Conservation (phyloP, 2,113 vertebrate species). For the Oncorhynchus kisutch region DNA sequence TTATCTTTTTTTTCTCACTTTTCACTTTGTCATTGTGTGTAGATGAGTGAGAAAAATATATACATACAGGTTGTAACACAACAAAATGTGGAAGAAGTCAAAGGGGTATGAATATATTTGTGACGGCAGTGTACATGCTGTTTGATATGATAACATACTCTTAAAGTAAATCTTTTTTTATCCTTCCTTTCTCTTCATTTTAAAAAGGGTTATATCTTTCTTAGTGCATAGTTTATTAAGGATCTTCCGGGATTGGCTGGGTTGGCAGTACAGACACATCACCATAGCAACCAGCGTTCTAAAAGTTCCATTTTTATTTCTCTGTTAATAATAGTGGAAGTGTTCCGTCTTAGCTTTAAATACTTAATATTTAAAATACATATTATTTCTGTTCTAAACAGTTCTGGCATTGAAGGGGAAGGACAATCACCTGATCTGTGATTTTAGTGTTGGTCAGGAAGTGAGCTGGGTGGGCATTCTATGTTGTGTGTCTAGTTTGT, state of each 20-base stretch:
- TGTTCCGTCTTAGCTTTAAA: background rate
- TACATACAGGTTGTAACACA: no score
- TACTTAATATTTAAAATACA: no score
- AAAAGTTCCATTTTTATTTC: slow-evolving; percentile 6
- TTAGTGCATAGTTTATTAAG: background rate
- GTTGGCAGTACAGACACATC: background rate
- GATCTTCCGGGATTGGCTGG: background rate
- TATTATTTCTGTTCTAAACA: slow-evolving; percentile 15
- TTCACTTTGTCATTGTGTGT: no score
- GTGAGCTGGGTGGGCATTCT: no score
- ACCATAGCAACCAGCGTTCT: background rate
- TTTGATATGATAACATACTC: no score
- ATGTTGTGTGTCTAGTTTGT: no score
- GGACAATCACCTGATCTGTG: background rate
- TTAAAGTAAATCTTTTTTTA: no score
- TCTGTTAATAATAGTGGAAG: background rate
- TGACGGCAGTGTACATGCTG: no score
- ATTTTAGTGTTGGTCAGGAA: background rate
- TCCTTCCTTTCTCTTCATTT: background rate
- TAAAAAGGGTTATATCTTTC: background rate
- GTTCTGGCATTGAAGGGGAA: background rate
- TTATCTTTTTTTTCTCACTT: no score
- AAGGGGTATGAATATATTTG: no score
- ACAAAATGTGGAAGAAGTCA: no score
- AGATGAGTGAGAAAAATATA: no score